Percentiles rank a stretch among this genome's conserved stretches.
Evolutionary conservation across 2,797 vertebrate species (phyloP).

Genomic region (Poecilia gillii): DNA sequence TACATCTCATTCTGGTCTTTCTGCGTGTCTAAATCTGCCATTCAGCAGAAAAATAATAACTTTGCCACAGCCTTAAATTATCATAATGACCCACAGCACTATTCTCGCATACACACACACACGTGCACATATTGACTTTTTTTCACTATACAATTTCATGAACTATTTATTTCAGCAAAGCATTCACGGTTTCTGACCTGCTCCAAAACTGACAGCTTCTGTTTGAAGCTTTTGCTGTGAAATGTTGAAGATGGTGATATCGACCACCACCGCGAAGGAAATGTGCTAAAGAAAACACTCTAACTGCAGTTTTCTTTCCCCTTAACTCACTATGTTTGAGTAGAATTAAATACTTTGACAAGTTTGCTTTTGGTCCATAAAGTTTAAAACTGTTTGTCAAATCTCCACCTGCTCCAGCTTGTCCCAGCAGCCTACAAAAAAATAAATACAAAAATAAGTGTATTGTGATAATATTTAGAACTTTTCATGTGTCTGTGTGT

Average conservation of each 20-base stretch:
- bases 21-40: conserved; percentile 61
- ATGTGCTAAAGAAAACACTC: conserved; percentile 31
- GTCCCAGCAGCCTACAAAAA: conserved; percentile 11
- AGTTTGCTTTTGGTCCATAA: conserved; percentile 31
- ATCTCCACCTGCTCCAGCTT: conserved; percentile 23
- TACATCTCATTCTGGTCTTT: conserved; percentile 45
- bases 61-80: conserved; percentile 59
- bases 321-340: conserved; percentile 14
- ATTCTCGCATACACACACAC: conserved; percentile 12
- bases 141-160: conserved; percentile 49
- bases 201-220: conserved; percentile 63
- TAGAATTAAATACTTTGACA: conserved; percentile 37
- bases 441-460: neutral
- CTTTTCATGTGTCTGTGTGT: conserved; percentile 8
- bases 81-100: conserved; percentile 57
- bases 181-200: conserved; percentile 55
- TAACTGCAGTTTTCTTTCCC: conserved; percentile 23
- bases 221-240: conserved; percentile 58
- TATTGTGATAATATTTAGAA: neutral
- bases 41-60: conserved; percentile 73
- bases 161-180: conserved; percentile 65
- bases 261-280: conserved; percentile 14
- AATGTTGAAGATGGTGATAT: conserved; percentile 52
- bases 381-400: conserved; percentile 47
- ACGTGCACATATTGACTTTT: conserved; percentile 45